Evolutionary conservation across 1,140 invertebrate genomes (phyloP), one percentile per base, ranked within the genome.

Genomic region (Euborellia annulipes): DNA sequence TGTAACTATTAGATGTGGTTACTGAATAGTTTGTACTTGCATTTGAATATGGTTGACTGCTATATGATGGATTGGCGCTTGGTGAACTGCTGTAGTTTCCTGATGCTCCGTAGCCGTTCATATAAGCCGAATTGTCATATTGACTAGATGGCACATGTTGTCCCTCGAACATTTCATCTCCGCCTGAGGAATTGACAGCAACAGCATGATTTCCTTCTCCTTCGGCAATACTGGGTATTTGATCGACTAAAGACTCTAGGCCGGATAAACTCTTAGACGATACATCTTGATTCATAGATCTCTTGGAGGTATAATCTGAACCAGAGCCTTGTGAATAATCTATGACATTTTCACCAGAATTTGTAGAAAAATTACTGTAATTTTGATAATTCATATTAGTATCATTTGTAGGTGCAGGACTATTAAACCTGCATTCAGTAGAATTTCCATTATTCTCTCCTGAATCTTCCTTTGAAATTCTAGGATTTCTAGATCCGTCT

Each of bases 211-310:
- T 46, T 39, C 60, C 46, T 18, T 69, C 74, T 20, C 68, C 74
- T 45, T 86, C 84, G 36, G 78, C 75, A 61, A 89, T 83, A 53
- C 82, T 84, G 6, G 86, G 86, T 60, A 90, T 91, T 68, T 90
- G 86, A 65, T 90, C 85, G 17, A 91, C 86, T 8, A 91, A 65
- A 14, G 84, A 89, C 62, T 90, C 86, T 3, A 90, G 66, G 27
- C 85, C 85, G 7, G 84, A 88, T n/a, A 90, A 65, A 55, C 83
- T 87, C 61, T 89, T 89, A 1, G 82, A 79, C 2, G 85, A 75
- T 2, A 89, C 79, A 62, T 89, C 85, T 53, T 83, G 75, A 20
- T 53, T 55, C 34, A 51, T 51, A 36, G 47, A 54, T 51, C 37
- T 37, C 43, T 48, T 55, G 32, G 52, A 41, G 51, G 43, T 46